These are phyloP conservation scores for Enteromius viviparus DNA, from an alignment of 2,797 vertebrate genomes.

Conservation along the genomic window DNA sequence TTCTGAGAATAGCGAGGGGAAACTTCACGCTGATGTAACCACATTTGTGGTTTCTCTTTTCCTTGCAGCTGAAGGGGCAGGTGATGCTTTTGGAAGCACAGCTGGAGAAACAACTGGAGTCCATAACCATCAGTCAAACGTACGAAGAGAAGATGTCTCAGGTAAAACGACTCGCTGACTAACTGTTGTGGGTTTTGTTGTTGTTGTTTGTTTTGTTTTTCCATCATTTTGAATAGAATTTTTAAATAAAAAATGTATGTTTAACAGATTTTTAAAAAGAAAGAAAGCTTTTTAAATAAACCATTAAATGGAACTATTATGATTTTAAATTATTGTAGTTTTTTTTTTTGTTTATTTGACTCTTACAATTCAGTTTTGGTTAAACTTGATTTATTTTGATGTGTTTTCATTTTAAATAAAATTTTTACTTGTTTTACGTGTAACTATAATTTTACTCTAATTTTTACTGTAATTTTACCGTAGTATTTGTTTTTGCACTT, in stretches of 20 bases:
- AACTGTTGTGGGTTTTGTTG: no score
- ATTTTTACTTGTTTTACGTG: no score
- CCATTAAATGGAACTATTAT: no score
- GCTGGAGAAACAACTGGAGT: conserved; percentile 86
- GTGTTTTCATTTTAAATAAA: background rate
- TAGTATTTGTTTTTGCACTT: background rate
- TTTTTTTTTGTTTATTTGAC: background rate
- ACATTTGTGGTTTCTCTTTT: background rate
- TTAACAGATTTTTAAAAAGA: background rate
- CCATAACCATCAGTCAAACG: conserved; percentile 79
- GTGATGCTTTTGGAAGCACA: conserved; percentile 83
- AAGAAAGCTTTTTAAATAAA: no score
- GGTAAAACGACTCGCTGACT: conserved; percentile 65
- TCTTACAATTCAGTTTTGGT: background rate
- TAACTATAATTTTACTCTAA: background rate
- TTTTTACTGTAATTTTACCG: background rate
- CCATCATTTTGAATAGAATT: no score
- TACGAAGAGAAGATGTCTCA: conserved; percentile 81
- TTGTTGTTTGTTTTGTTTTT: no score
- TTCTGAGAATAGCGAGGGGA: background rate
- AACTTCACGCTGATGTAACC: background rate
- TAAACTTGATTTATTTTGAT: background rate
- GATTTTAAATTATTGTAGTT: background rate
- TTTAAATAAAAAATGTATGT: no score
- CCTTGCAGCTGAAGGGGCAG: conserved; percentile 78